These are phyloP conservation scores for Tyrannus savana DNA, from an alignment of 2,113 vertebrate genomes.

Conservation along the genomic window DNA sequence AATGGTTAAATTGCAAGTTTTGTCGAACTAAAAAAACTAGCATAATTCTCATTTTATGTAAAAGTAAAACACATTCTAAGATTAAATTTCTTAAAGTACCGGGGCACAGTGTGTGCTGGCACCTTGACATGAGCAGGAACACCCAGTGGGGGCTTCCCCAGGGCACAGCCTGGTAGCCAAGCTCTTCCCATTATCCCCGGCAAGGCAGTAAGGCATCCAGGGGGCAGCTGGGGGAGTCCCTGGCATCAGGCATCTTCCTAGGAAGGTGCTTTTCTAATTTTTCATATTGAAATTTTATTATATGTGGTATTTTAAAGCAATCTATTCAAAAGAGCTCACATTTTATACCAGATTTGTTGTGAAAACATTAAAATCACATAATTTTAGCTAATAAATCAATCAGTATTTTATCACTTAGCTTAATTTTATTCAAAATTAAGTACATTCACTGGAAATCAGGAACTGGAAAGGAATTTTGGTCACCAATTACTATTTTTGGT, in stretches of 20 bases:
- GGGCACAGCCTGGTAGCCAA: not conserved
- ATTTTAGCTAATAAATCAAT: not conserved
- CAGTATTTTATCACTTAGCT: not conserved
- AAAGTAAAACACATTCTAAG: not conserved
- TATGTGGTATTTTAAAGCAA: not conserved
- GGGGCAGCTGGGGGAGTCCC: not conserved
- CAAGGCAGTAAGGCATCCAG: not conserved
- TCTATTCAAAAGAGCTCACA: not conserved
- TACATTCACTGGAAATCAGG: not conserved
- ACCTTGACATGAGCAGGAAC: not conserved
- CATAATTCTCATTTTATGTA: not conserved
- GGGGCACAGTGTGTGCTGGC: not conserved
- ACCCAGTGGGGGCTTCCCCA: accelerated
- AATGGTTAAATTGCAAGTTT: not conserved
- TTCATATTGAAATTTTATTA: not conserved
- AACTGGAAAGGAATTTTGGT: not conserved
- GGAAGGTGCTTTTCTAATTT: not conserved
- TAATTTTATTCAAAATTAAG: not conserved
- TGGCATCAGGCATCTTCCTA: not conserved
- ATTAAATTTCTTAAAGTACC: not conserved
- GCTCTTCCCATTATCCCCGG: not conserved
- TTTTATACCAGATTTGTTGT: not conserved
- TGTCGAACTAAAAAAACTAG: not conserved
- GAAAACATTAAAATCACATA: not conserved
- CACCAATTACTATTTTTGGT: not conserved